Evolutionary conservation across 2,113 vertebrate species (phyloP), one percentile per base, ranked within the genome.

Genomic region (Cyanoramphus novaezelandiae): DNA sequence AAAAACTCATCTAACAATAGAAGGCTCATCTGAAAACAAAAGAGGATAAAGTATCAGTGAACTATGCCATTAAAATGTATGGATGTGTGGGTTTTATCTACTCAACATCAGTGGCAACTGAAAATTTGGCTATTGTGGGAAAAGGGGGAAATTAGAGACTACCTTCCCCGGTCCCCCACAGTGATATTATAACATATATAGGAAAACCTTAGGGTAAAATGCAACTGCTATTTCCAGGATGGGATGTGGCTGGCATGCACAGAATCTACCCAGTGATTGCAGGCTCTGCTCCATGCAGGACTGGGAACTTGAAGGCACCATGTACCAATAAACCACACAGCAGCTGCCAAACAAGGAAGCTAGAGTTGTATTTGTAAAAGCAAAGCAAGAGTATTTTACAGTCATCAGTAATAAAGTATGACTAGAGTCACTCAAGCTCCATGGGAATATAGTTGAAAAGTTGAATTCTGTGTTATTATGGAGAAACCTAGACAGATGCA

Each of bases 271-370:
- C 9, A 3, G 20, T 15, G 13, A 35, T 3, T 59, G 57, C 57
- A 59, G 33, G 33, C 57, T 23, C 57, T 35, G 33, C 4, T 35
- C 21, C 33, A 21, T 23, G 20, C 57, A 59, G 57, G 57, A 59
- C 21, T 4, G 1, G 21, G 57, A 35, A 35, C 33, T 59, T 23
- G 33, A 35, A 35, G 33, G 33, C 21, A 59, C 33, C 33, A 59
- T n/a, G 33, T 15, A n/a, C 13, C 1, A 33, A 59, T 35, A 59
- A 35, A 35, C 33, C 13, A 0, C 21, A 10, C 9, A 1, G 27
- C 14, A 52, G 15, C 25, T 28, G 9, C 21, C 57, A 35, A 59
- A 35, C 33, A 35, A 59, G 57, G 33, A 59, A 59, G 21, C 33
- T 59, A 35, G 13, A 24, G 10, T 59, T 59, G 20, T 16, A 2